These are phyloP conservation scores for Dasyprocta punctata DNA, from an alignment of 2,113 vertebrate genomes.

Conservation along the genomic window DNA sequence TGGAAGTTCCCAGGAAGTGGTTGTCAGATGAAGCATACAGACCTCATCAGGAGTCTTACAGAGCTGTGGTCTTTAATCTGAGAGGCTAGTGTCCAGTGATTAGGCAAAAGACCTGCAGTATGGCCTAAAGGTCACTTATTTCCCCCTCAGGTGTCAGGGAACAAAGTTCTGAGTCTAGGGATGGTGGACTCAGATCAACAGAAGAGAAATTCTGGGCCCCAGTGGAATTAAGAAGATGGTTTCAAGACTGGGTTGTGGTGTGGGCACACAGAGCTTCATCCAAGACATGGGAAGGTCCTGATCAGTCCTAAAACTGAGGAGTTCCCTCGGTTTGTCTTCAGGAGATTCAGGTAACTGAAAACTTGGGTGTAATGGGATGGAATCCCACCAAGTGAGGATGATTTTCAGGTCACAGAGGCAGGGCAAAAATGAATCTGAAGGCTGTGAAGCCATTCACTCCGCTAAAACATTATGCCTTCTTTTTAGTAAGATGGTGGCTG, in stretches of 20 bases:
- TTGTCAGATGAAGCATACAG: not conserved
- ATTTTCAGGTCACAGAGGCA: too few species aligned
- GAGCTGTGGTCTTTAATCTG: not conserved
- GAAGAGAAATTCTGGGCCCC: too few species aligned
- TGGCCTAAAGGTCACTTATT: fast-evolving
- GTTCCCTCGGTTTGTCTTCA: not conserved
- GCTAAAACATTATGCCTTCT: too few species aligned
- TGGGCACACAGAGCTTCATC: fast-evolving
- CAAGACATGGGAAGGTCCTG: fast-evolving
- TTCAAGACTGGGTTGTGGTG: not conserved
- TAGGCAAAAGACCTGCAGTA: not conserved
- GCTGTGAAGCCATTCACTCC: not conserved
- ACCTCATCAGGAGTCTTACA: not conserved
- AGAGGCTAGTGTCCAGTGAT: not conserved
- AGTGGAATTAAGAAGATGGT: not conserved
- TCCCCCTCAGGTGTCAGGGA: fast-evolving
- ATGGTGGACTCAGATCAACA: too few species aligned
- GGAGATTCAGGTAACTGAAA: fast-evolving
- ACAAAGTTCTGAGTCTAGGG: not conserved
- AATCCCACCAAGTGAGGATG: not conserved
- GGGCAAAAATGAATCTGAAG: not conserved
- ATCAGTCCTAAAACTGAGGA: too few species aligned
- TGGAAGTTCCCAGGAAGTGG: not conserved
- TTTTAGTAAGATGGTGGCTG: too few species aligned
- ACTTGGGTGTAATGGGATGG: not conserved